Evolutionary conservation across 2,113 vertebrate genomes (phyloP).

Genomic region (Oreotrochilus melanogaster): DNA sequence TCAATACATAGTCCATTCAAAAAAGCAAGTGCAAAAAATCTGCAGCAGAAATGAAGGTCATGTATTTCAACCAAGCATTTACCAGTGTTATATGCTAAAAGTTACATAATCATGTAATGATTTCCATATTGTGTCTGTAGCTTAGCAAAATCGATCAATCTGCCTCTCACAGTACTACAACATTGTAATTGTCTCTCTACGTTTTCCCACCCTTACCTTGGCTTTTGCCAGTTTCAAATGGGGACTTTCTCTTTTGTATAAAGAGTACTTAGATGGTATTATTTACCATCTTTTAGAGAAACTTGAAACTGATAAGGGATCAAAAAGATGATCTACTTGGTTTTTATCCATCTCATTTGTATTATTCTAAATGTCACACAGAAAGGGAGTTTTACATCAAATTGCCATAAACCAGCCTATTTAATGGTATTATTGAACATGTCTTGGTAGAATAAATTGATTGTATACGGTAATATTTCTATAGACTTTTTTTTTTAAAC

Average conservation of each 20-base stretch:
- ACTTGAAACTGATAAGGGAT: not conserved
- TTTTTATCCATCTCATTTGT: not conserved
- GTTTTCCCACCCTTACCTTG: not conserved
- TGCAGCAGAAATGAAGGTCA: not conserved
- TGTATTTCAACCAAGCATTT: not conserved
- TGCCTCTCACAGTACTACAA: not conserved
- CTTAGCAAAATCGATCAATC: not conserved
- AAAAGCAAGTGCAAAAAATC: not conserved
- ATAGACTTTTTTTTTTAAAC: not conserved
- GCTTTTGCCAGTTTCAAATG: not conserved
- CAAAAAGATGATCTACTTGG: not conserved
- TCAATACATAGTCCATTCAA: not conserved
- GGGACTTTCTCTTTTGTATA: not conserved
- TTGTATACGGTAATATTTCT: not conserved
- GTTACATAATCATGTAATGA: not conserved
- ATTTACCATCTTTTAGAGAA: not conserved
- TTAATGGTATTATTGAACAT: conserved; percentile 26
- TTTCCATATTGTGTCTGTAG: not conserved
- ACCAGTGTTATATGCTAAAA: not conserved
- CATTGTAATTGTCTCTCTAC: not conserved
- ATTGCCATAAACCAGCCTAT: not conserved
- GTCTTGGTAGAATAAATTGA: not conserved
- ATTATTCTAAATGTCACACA: not conserved
- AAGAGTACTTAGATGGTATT: not conserved
- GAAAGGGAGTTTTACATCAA: not conserved